phyloP scores from a whole-genome alignment of 92 coral and sea anemone genomes.

The Palythoa caribaeorum region DNA sequence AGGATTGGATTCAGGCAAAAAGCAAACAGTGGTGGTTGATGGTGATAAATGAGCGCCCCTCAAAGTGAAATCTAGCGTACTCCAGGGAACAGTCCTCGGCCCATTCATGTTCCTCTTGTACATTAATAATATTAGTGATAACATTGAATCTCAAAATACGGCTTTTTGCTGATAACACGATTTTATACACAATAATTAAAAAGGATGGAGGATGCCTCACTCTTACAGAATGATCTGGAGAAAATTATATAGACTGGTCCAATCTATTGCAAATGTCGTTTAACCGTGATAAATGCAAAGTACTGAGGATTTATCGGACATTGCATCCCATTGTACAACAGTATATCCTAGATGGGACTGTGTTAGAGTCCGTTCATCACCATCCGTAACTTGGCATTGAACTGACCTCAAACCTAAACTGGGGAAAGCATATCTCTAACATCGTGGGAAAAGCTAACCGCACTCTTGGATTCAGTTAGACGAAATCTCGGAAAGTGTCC shows the following conservation, averaged over 20 bases:
- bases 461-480: too few species aligned
- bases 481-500: too few species aligned
- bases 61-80: slow-evolving; percentile 33
- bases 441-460: too few species aligned
- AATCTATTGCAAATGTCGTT: slow-evolving; percentile 51
- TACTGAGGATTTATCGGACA: slow-evolving; percentile 36
- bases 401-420: not conserved
- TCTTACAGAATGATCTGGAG: slow-evolving; percentile 42
- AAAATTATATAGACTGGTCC: slow-evolving; percentile 32
- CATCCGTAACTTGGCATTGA: not conserved
- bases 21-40: slow-evolving; percentile 46
- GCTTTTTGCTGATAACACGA: slow-evolving; percentile 49
- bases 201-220: slow-evolving; percentile 24
- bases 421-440: not conserved
- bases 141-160: slow-evolving; percentile 16
- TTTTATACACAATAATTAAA: slow-evolving; percentile 29
- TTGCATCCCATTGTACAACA: slow-evolving; percentile 9
- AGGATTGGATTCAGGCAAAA: slow-evolving; percentile 45
- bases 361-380: not conserved
- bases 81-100: slow-evolving; percentile 18
- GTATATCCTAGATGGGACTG: not conserved
- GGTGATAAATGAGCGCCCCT: slow-evolving; percentile 17
- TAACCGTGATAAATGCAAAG: slow-evolving; percentile 45
- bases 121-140: slow-evolving; percentile 11
- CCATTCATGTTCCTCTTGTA: slow-evolving; percentile 4